Conservation (phyloP, 2,113 vertebrate species). For the Cynopterus brachyotis region DNA sequence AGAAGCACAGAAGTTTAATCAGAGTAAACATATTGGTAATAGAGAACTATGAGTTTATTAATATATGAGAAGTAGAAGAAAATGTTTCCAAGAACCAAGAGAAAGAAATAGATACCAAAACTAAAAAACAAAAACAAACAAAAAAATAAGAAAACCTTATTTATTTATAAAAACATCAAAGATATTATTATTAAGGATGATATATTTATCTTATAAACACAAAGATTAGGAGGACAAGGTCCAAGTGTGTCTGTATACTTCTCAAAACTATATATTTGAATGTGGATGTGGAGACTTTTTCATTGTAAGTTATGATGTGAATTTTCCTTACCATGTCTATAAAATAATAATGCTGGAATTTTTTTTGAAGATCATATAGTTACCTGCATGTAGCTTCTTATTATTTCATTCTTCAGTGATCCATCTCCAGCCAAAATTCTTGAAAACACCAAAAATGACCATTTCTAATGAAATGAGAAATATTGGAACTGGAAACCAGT, state of each 20-base stretch:
- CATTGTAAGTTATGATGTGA: neutral
- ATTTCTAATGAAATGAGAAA: neutral
- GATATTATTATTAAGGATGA: neutral
- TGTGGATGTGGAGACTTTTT: neutral
- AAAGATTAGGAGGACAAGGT: neutral
- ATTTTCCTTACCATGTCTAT: neutral
- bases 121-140: neutral
- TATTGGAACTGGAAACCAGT: neutral
- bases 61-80: neutral
- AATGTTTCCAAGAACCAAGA: neutral
- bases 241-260: neutral
- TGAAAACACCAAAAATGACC: neutral
- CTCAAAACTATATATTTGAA: neutral
- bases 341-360: neutral
- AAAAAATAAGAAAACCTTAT: neutral
- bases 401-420: constrained; percentile 11
- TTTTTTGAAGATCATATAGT: neutral
- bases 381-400: neutral
- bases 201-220: neutral
- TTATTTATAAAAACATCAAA: neutral
- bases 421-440: neutral
- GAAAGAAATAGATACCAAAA: neutral
- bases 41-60: neutral
- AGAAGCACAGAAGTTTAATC: neutral
- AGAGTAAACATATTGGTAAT: neutral